A percentile compares a stretch with the other conserved stretches of the same genome.
Evolutionary conservation across 1,140 invertebrate species (phyloP).

Genomic region (Hylyphantes graminicola): DNA sequence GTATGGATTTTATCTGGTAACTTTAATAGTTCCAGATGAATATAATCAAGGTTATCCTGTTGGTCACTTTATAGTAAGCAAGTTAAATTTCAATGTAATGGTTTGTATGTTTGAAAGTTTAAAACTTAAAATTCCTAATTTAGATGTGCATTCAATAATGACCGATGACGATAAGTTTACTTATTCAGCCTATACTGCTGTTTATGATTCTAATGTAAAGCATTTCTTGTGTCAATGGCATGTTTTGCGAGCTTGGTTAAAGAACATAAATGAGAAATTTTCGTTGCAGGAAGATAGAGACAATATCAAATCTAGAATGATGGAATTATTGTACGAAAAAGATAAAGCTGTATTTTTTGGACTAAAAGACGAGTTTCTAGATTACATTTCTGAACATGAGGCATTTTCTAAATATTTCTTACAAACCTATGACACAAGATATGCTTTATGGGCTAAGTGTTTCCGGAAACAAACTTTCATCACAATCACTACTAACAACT

Average conservation of each 20-base stretch:
- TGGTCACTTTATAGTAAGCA: not conserved
- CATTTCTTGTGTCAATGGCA: slow-evolving; percentile 1
- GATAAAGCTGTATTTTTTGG: not conserved
- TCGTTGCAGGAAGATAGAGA: not conserved
- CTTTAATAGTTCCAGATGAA: not conserved
- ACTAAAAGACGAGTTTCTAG: not conserved
- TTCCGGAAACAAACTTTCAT: not conserved
- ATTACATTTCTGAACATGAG: not conserved
- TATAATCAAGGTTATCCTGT: not conserved
- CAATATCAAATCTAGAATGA: not conserved
- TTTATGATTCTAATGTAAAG: not conserved
- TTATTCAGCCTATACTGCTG: not conserved
- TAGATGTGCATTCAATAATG: not conserved
- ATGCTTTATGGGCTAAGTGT: not conserved
- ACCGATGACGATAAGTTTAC: not conserved
- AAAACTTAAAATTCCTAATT: not conserved
- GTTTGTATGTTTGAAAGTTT: not conserved
- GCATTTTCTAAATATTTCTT: not conserved
- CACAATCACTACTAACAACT: not conserved
- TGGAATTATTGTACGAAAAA: not conserved
- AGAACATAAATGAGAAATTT: not conserved
- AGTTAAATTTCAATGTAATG: not conserved
- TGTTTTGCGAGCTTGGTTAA: not conserved
- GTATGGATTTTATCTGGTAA: not conserved
- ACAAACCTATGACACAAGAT: not conserved